Base-by-base conservation (phyloP, 2,888 invertebrate genomes). In the Latrodectus elegans region DNA sequence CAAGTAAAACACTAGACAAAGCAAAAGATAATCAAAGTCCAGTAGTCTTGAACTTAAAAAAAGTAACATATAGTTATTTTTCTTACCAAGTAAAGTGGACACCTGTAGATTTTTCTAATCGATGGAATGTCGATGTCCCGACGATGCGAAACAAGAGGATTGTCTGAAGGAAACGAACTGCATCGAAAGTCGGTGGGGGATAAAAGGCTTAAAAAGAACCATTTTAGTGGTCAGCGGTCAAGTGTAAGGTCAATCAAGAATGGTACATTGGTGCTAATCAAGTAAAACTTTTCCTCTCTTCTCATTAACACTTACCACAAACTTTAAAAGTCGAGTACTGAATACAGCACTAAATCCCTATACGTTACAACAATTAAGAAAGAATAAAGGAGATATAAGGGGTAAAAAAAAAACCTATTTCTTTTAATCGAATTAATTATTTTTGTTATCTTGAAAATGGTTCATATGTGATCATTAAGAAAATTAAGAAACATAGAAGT, bases 141-240 rank as follows among this genome's bases (percentile, higher is more conserved):
- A 51, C 70, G 76, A 83, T 60, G 70, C 74, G 74, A 74, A 75
- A 67, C 76, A 14, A 22, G 26, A 17, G 85, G 71, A 86, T 86
- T 86, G 85, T 86, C 71, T 86, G 70, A 71, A 76, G 74, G 85
- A 80, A 86, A 52, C 80, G 65, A 86, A 86, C 80, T 86, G 85
- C 80, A 86, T 86, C 85, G 80, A 70, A 55, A 80, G 76, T 75
- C 85, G 51, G 84, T 80, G 64, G 80, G 76, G 71, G 83, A 80
- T 74, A 80, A 86, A 81, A 38, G 38, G 74, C 74, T 55, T 78
- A 73, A 84, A 84, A 84, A 78, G 80, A 86, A 79, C 75, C 85
- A 86, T 71, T 80, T 86, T 68, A 74, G 80, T 70, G 81, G 85
- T 76, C 84, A 84, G 49, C 84, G 84, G 84, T 84, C 85, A 86